phyloP scores from a whole-genome alignment of 2,113 vertebrate species.

The Sylvicapra grimmia region DNA sequence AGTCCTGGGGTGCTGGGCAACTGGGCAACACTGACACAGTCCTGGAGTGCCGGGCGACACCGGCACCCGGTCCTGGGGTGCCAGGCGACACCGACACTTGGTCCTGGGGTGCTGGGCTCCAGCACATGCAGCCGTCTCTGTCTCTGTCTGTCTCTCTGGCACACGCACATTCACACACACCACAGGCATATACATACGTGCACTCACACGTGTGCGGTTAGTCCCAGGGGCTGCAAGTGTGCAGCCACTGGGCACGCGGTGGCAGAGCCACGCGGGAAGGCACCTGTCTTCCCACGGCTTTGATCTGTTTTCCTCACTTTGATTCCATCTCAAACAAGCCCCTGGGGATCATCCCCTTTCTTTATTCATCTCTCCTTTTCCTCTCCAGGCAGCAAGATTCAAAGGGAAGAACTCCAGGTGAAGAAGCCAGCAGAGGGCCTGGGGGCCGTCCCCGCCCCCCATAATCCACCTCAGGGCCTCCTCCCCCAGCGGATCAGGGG shows the following conservation, averaged over 20 bases:
- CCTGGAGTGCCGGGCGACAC: too few relatives aligned
- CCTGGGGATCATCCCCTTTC: too few relatives aligned
- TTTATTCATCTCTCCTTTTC: too few relatives aligned
- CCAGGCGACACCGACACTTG: too few relatives aligned
- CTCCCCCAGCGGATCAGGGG: accelerated
- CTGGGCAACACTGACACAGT: too few relatives aligned
- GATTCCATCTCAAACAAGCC: background rate
- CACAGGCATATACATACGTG: background rate
- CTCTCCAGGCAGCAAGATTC: background rate
- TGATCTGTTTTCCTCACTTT: background rate
- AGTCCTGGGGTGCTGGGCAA: background rate
- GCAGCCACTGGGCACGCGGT: accelerated
- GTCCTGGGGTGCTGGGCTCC: background rate
- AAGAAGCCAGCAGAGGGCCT: too few relatives aligned
- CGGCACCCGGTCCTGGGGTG: too few relatives aligned
- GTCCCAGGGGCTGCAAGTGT: accelerated
- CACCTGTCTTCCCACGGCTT: background rate
- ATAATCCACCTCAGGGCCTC: too few relatives aligned
- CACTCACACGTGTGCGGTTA: too few relatives aligned
- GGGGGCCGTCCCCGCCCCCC: accelerated
- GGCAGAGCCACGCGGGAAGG: background rate
- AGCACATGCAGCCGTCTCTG: background rate
- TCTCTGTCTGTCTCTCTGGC: background rate
- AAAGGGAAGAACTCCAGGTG: background rate
- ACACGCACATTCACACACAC: accelerated